Conservation (phyloP, 2,797 vertebrate species). For the Malurus splendens region DNA sequence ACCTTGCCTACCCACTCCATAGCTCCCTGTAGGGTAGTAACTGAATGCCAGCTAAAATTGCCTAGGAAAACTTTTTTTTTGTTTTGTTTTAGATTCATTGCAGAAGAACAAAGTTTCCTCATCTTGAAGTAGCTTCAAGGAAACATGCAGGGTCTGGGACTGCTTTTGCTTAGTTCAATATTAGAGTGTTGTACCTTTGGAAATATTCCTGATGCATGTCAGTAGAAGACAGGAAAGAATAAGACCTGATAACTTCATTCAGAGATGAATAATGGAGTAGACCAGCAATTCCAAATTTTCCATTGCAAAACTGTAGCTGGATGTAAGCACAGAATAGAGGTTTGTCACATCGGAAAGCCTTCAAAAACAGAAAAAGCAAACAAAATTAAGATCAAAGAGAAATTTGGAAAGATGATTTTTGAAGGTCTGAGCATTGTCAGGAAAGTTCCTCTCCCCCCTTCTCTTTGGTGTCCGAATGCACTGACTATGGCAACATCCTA, state of each 20-base stretch:
- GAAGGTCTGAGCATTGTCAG: not conserved
- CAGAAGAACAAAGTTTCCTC: not conserved
- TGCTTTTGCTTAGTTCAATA: not conserved
- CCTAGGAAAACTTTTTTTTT: not conserved
- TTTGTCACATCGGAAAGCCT: not conserved
- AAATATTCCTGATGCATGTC: not conserved
- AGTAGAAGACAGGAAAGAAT: not conserved
- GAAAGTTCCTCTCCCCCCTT: not conserved
- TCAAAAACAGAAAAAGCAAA: not conserved
- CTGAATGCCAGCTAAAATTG: not conserved
- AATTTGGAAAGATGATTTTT: not conserved
- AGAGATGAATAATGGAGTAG: not conserved
- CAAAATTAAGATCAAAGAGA: conserved; percentile 8
- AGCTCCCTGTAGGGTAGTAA: not conserved
- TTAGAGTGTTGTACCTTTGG: not conserved
- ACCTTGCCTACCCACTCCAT: not conserved
- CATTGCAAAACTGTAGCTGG: not conserved
- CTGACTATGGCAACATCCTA: not conserved
- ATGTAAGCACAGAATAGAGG: not conserved
- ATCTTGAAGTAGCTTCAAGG: not conserved
- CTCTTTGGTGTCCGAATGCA: not conserved
- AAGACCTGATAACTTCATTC: conserved; percentile 4
- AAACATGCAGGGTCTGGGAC: not conserved
- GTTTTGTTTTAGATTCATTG: not conserved
- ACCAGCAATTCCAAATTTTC: not conserved